Conservation (phyloP, 2,113 vertebrate genomes). For the Callospermophilus lateralis region DNA sequence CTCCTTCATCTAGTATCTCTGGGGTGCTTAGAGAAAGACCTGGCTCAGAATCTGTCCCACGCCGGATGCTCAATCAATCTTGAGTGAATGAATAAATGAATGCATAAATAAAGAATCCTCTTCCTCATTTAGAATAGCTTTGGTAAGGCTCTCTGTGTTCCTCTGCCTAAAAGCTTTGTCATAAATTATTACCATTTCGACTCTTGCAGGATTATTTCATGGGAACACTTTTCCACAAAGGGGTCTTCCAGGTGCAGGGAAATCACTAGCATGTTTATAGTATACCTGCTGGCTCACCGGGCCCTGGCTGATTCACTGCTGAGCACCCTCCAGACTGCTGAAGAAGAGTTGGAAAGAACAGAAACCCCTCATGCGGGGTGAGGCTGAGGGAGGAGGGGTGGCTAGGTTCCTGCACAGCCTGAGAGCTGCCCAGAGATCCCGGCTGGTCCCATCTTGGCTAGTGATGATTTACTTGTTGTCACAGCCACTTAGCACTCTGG, state of each 20-base stretch:
- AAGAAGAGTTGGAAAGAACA: constrained; percentile 13
- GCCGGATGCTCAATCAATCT: not conserved
- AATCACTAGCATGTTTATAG: constrained; percentile 62
- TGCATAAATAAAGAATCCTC: constrained; percentile 5
- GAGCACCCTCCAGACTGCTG: not conserved
- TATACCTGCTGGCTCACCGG: not conserved
- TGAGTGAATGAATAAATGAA: constrained; percentile 20
- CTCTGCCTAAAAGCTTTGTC: constrained; percentile 44
- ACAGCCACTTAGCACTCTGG: constrained; percentile 49
- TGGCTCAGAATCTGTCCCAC: not conserved
- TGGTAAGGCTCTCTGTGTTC: not conserved
- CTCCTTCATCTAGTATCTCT: not conserved
- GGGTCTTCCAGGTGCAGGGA: constrained; percentile 70
- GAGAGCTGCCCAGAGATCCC: not conserved
- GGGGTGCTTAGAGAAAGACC: constrained; percentile 1
- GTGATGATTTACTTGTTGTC: constrained; percentile 70
- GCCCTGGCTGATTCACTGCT: constrained; percentile 21
- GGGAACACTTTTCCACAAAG: constrained; percentile 15
- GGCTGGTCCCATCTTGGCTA: not conserved
- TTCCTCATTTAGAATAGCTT: not conserved
- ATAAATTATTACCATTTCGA: constrained; percentile 58
- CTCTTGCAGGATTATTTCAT: constrained; percentile 51
- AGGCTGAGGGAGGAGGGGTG: not conserved
- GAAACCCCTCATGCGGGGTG: not conserved
- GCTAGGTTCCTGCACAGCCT: not conserved